Evolutionary conservation across 2,797 vertebrate species (phyloP).

Genomic region (Ctenopoma kingsleyae): DNA sequence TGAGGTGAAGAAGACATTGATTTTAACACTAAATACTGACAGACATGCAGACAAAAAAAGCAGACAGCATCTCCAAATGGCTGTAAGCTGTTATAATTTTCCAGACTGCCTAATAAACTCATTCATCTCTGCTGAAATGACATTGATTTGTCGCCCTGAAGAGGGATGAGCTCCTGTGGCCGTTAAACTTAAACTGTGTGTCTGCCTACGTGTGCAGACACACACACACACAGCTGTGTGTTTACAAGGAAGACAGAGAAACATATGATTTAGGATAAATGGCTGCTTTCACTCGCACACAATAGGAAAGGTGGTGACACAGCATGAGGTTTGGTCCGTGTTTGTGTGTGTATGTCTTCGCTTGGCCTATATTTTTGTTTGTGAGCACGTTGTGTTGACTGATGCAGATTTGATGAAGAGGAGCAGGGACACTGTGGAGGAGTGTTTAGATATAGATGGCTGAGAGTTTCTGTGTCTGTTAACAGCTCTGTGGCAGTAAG

Average conservation of each 20-base stretch:
- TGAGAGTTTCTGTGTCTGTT: conserved; percentile 7
- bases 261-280: conserved; percentile 70
- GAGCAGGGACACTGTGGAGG: conserved; percentile 6
- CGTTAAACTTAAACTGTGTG: conserved; percentile 19
- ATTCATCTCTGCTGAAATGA: conserved; percentile 33
- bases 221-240: conserved; percentile 20
- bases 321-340: conserved; percentile 35
- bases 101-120: conserved; percentile 13
- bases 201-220: conserved; percentile 36
- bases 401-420: conserved; percentile 53
- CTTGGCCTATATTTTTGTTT: conserved; percentile 12
- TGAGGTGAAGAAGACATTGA: conserved; percentile 17
- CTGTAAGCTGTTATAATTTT: conserved; percentile 23
- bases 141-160: conserved; percentile 20
- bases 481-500: not conserved
- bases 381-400: conserved; percentile 16
- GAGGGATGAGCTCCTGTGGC: conserved; percentile 28
- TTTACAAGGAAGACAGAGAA: conserved; percentile 50
- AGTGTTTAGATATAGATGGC: conserved; percentile 3
- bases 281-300: conserved; percentile 60
- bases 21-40: conserved; percentile 6
- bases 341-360: conserved; percentile 16
- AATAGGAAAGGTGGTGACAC: conserved; percentile 61
- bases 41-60: conserved; percentile 5
- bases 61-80: conserved; percentile 14